A percentile compares a stretch with the other conserved stretches of the same genome.
phyloP scores from a whole-genome alignment of 2,888 invertebrate species.

The Stenchaetothrips biformis region DNA sequence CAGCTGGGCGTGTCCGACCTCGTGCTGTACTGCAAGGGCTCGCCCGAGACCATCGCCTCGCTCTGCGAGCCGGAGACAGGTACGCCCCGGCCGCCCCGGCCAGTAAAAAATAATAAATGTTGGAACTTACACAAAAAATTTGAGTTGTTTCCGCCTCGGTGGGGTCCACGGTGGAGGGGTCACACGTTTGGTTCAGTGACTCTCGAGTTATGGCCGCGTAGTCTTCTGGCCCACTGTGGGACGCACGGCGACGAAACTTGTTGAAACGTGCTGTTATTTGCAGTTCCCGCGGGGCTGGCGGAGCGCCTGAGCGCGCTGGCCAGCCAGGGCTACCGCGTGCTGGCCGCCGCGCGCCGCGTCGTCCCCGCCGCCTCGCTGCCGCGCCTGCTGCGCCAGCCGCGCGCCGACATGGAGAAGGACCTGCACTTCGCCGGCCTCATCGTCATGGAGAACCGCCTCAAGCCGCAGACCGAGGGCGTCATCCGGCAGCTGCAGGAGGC shows the following conservation, averaged over 20 bases:
- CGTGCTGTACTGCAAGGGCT: conserved; percentile 52
- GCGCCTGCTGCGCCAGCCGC: conserved; percentile 32
- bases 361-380: conserved; percentile 37
- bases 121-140: conserved; percentile 52
- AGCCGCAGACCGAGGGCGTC: conserved; percentile 50
- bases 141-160: too few species aligned
- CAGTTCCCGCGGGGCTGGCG: conserved; percentile 52
- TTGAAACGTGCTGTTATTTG: conserved; percentile 35
- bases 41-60: conserved; percentile 53
- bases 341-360: conserved; percentile 45
- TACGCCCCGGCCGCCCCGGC: conserved; percentile 55
- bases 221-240: too few species aligned
- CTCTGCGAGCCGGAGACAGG: conserved; percentile 48
- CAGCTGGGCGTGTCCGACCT: conserved; percentile 41
- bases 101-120: conserved; percentile 55
- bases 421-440: conserved; percentile 46
- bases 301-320: conserved; percentile 45
- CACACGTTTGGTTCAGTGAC: too few species aligned
- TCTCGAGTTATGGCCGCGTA: too few species aligned
- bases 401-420: conserved; percentile 49
- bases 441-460: conserved; percentile 56
- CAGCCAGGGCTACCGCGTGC: conserved; percentile 47
- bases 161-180: too few species aligned
- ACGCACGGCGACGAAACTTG: too few species aligned
- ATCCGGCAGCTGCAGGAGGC: conserved; percentile 50